Evolutionary conservation across 1,140 invertebrate species (phyloP), one percentile per base, ranked within the genome.

Genomic region (Watersipora subatra): DNA sequence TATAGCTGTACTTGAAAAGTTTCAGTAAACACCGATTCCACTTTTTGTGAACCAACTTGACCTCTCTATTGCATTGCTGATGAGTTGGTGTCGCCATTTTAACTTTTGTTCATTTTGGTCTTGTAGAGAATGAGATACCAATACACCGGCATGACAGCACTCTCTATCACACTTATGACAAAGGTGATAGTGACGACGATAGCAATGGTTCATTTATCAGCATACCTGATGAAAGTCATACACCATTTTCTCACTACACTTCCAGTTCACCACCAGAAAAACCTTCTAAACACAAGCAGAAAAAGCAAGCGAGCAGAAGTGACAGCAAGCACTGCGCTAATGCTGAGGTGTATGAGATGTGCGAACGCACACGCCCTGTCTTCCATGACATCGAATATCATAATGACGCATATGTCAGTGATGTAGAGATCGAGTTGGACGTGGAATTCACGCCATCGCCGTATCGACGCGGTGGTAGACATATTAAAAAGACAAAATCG

Each of bases 61-160:
- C n/a, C n/a, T n/a, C n/a, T n/a, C n/a, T n/a, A n/a, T n/a, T n/a
- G n/a, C n/a, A n/a, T n/a, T n/a, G n/a, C n/a, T n/a, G n/a, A n/a
- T n/a, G n/a, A n/a, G n/a, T n/a, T n/a, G n/a, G n/a, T n/a, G n/a
- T n/a, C n/a, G n/a, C n/a, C n/a, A n/a, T n/a, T n/a, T n/a, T n/a
- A n/a, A n/a, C n/a, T n/a, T n/a, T n/a, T n/a, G n/a, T n/a, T n/a
- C n/a, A n/a, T n/a, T n/a, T n/a, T n/a, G n/a, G n/a, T n/a, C n/a
- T n/a, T n/a, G n/a, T n/a, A n/a, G 34, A 46, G n/a, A n/a, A 12
- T 7, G 34, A 46, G 34, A 46, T 46, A n/a, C 34, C 7, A 7
- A n/a, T 73, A 62, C 72, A 72, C 62, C n/a, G 61, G 34, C 2
- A 28, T 24, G 28, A 65, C 17, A 22, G 69, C 70, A 27, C 1